Percentiles rank a stretch among this genome's conserved stretches.
phyloP scores from a whole-genome alignment of 2,797 vertebrate genomes.

The Paramormyrops hopkinsi region DNA sequence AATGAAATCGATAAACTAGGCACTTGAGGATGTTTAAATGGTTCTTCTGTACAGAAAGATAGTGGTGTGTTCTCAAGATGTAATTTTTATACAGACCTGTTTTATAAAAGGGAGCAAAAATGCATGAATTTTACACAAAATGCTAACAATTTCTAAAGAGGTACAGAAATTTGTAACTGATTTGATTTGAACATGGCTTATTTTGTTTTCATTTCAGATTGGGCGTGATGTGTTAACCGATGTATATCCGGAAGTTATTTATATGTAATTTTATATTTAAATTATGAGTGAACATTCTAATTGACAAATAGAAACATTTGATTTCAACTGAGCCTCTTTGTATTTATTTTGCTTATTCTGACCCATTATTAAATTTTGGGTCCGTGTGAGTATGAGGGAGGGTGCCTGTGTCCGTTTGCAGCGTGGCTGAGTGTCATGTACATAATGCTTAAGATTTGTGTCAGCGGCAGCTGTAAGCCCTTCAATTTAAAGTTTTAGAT shows the following conservation, averaged over 20 bases:
- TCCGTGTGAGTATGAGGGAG: not conserved
- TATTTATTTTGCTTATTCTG: not conserved
- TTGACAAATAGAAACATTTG: conserved; percentile 13
- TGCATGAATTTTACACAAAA: conserved; percentile 19
- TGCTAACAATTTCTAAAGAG: conserved; percentile 20
- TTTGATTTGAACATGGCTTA: conserved; percentile 3
- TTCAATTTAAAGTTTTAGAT: not conserved
- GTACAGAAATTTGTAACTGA: conserved; percentile 17
- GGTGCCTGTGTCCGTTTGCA: not conserved
- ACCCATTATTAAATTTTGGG: not conserved
- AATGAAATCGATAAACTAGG: not conserved
- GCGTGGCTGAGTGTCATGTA: not conserved
- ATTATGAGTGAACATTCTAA: conserved; percentile 33
- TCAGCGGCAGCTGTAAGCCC: not conserved
- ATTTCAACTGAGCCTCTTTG: not conserved
- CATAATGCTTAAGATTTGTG: not conserved
- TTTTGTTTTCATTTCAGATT: conserved; percentile 44
- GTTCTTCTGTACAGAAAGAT: not conserved
- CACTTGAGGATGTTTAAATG: conserved; percentile 11
- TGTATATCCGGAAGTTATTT: conserved; percentile 48
- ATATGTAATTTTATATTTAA: conserved; percentile 60
- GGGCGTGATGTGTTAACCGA: conserved; percentile 28
- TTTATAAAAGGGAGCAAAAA: conserved; percentile 25
- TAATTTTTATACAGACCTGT: conserved; percentile 18
- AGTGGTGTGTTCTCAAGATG: not conserved